A percentile compares a stretch with the other conserved stretches of the same genome.
Evolutionary conservation across 2,113 vertebrate species (phyloP).

Genomic region (Hymenochirus boettgeri): DNA sequence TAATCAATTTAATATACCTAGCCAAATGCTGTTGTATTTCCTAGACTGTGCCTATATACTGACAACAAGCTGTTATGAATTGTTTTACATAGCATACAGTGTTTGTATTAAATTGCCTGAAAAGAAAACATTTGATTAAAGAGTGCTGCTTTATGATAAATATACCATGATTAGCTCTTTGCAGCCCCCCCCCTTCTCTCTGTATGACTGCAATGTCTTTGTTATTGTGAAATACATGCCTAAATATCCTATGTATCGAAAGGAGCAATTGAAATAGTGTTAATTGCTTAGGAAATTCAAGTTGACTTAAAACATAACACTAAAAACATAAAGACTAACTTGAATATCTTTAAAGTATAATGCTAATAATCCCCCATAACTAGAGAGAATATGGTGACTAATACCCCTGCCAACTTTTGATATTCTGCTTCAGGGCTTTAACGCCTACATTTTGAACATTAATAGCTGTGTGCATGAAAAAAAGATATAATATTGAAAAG

Average conservation of each 20-base stretch:
- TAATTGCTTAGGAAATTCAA: slow-evolving; percentile 29
- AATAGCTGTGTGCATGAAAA: slow-evolving; percentile 3
- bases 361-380: slow-evolving; percentile 24
- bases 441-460: slow-evolving; percentile 13
- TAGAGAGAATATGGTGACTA: slow-evolving; percentile 30
- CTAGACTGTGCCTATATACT: no score
- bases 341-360: slow-evolving; percentile 28
- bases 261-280: neutral
- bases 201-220: neutral
- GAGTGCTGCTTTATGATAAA: neutral
- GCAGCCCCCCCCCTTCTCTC: neutral
- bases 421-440: slow-evolving; percentile 25
- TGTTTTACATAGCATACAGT: neutral
- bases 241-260: slow-evolving; percentile 16
- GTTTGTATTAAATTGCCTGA: neutral
- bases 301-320: slow-evolving; percentile 24
- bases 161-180: slow-evolving; percentile 2
- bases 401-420: slow-evolving; percentile 21
- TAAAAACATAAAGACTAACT: slow-evolving; percentile 35
- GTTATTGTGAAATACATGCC: slow-evolving; percentile 14
- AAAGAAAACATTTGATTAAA: neutral
- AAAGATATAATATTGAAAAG: neutral
- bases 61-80: neutral
- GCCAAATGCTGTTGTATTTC: slow-evolving; percentile 14
- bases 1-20: neutral